Conservation (phyloP, 2,113 vertebrate genomes). For the Crotalus helleri region DNA sequence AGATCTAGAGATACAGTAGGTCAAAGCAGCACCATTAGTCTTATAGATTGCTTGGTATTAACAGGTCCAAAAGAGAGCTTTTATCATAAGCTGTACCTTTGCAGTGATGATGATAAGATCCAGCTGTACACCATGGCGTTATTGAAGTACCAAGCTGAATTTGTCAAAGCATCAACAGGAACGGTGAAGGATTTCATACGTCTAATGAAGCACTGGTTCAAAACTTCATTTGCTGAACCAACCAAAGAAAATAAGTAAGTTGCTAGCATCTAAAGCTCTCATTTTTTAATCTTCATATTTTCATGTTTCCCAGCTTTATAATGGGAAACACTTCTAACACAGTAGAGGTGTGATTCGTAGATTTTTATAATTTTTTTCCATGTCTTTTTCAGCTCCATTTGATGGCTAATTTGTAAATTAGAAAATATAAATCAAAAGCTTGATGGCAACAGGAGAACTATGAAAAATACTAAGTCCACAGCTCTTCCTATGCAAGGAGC, state of each 20-base stretch:
- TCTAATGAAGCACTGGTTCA: constrained; percentile 44
- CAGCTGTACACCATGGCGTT: constrained; percentile 50
- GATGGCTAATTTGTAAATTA: not conserved
- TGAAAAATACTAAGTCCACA: not conserved
- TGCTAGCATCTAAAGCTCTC: not conserved
- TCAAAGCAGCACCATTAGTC: constrained; percentile 8
- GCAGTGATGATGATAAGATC: constrained; percentile 12
- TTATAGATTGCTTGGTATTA: constrained; percentile 38
- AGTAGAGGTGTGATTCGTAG: not conserved
- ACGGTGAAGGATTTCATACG: constrained; percentile 40
- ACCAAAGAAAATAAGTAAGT: constrained; percentile 35
- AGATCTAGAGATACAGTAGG: not conserved
- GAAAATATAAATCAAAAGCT: not conserved
- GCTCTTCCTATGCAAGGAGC: not conserved
- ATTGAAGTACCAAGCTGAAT: constrained; percentile 30
- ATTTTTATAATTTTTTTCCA: not conserved
- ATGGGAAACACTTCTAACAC: not conserved
- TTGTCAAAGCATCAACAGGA: constrained; percentile 33
- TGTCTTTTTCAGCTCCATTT: not conserved
- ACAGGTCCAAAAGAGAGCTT: constrained; percentile 55
- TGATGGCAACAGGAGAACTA: not conserved
- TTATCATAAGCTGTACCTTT: constrained; percentile 23
- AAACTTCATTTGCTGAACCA: constrained; percentile 42
- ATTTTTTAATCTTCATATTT: not conserved
- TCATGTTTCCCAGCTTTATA: not conserved